These are phyloP conservation scores for Stegodyphus mimosarum DNA, from an alignment of 1,140 invertebrate genomes.

Conservation along the genomic window DNA sequence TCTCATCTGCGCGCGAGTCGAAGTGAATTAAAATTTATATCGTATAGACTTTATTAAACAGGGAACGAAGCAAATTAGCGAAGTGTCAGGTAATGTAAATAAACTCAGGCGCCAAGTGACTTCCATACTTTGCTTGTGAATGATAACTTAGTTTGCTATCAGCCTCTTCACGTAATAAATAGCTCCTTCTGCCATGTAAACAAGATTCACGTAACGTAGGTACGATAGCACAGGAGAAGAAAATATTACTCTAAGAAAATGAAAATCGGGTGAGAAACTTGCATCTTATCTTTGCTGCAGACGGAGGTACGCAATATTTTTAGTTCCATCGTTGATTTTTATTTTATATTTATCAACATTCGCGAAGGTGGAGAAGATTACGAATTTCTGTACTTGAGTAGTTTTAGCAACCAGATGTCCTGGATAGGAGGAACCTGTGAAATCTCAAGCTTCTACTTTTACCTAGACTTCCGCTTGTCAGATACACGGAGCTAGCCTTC, in stretches of 20 bases:
- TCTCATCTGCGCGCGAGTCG: neutral
- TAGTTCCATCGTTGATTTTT: conserved; percentile 31
- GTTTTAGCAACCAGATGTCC: conserved; percentile 46
- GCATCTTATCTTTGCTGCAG: conserved; percentile 18
- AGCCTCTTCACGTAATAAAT: conserved; percentile 25
- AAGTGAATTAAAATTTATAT: neutral
- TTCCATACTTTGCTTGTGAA: conserved; percentile 4
- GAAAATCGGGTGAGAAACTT: conserved; percentile 14
- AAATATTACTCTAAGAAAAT: conserved; percentile 30
- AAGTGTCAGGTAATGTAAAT: no score
- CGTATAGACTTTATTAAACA: neutral
- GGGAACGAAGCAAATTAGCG: neutral
- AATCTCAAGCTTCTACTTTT: conserved; percentile 22
- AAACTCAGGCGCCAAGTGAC: neutral
- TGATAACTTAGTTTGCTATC: conserved; percentile 33
- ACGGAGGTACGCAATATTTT: conserved; percentile 33
- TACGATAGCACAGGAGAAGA: conserved; percentile 13
- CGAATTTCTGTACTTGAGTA: conserved; percentile 23
- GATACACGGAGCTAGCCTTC: no score
- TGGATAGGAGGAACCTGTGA: conserved; percentile 27
- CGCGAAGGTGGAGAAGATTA: conserved; percentile 28
- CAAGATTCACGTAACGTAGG: conserved; percentile 4
- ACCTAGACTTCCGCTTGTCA: conserved; percentile 24
- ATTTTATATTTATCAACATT: conserved; percentile 46
- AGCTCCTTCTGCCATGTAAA: neutral